Percentiles rank a stretch among this genome's conserved stretches.
Conservation (phyloP, 2,888 invertebrate species). For the Calliopum simillimum region DNA sequence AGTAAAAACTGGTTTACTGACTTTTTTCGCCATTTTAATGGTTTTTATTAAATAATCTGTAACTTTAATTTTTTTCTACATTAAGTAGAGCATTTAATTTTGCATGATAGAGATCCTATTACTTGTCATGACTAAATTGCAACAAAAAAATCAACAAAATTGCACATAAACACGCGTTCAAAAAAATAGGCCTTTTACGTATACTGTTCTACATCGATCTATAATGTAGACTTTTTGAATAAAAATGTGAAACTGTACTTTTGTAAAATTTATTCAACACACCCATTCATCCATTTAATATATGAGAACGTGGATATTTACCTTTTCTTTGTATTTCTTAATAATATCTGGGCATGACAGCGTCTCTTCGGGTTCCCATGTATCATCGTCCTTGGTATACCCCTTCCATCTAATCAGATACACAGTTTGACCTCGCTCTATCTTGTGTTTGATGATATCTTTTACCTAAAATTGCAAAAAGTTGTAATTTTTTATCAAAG, state of each 20-base stretch:
- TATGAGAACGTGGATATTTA: slow-evolving; percentile 35
- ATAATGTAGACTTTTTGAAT: slow-evolving; percentile 11
- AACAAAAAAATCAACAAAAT: too few species aligned
- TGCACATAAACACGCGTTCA: too few species aligned
- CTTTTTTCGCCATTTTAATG: too few species aligned
- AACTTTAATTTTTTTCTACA: too few species aligned
- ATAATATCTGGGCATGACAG: slow-evolving; percentile 79
- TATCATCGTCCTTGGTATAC: slow-evolving; percentile 76
- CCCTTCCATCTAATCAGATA: slow-evolving; percentile 85
- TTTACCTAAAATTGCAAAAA: slow-evolving; percentile 69
- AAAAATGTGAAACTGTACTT: slow-evolving; percentile 29
- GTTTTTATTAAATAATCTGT: too few species aligned
- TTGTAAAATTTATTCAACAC: not conserved
- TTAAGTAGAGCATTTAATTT: too few species aligned
- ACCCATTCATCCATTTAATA: not conserved
- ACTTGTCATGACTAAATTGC: too few species aligned
- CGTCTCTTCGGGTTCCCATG: slow-evolving; percentile 81
- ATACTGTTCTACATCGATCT: not conserved
- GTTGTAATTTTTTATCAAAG: not conserved
- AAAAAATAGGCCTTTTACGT: too few species aligned
- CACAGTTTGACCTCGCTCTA: slow-evolving; percentile 75
- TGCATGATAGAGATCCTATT: too few species aligned
- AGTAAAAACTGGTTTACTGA: too few species aligned
- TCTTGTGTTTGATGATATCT: slow-evolving; percentile 77
- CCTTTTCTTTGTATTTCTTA: slow-evolving; percentile 68